A percentile compares a stretch with the other conserved stretches of the same genome.
phyloP scores from a whole-genome alignment of 2,797 vertebrate species.

The Phaenicophaeus curvirostris region DNA sequence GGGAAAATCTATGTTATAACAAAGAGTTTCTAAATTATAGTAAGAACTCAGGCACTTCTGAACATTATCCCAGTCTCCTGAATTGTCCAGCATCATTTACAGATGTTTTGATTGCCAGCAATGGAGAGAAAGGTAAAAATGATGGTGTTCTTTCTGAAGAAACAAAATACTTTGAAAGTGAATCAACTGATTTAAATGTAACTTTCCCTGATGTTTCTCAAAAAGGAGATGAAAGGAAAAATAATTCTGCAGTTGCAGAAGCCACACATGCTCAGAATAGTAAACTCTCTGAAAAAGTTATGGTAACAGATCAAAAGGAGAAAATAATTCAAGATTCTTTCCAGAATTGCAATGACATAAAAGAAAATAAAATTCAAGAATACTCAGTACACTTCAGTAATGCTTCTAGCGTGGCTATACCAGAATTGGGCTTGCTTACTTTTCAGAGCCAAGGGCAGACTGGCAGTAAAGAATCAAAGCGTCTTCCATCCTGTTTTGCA shows the following conservation, averaged over 20 bases:
- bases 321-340: background rate
- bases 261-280: background rate
- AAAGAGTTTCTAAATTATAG: background rate
- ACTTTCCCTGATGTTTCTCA: constrained; percentile 2
- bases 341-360: background rate
- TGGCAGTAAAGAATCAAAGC: background rate
- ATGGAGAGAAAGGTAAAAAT: background rate
- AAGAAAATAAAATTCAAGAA: background rate
- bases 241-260: background rate
- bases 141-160: background rate
- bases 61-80: background rate
- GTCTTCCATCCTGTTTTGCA: background rate
- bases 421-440: background rate
- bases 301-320: background rate
- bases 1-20: background rate
- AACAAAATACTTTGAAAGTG: constrained; percentile 36
- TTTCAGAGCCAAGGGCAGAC: background rate
- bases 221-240: background rate
- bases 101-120: background rate
- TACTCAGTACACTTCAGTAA: background rate
- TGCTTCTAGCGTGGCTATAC: background rate
- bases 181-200: background rate
- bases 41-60: background rate
- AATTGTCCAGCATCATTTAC: background rate
- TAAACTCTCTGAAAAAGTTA: background rate